Base-by-base conservation (phyloP, 2,888 invertebrate genomes). In the Kuschelorhynchus macadamiae region DNA sequence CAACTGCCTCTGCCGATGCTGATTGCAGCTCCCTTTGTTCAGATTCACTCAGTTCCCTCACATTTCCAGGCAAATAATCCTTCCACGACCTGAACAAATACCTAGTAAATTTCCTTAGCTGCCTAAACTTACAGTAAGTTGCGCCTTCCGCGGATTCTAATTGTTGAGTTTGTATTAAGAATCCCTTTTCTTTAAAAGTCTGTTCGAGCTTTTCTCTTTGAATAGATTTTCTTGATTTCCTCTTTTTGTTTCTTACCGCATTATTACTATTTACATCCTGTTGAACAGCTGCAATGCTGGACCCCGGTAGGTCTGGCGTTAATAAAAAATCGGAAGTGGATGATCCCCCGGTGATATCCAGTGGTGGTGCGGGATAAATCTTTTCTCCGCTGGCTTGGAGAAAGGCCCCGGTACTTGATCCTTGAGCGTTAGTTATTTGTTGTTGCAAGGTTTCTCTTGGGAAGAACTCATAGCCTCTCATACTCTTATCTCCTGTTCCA, bases 11-110 rank as follows among this genome's bases (percentile, higher is more conserved):
- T 50, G 68, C 47, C 30, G 41, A 59, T 50, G 68, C 47, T 36
- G 41, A 59, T 32, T 69, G 65, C 42, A 70, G 72, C 56, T 74
- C 74, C 16, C 68, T 68, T 47, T 75, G 75, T 56, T 80, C 81
- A 11, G 74, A 79, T 46, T 79, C 80, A 36, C 79, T 79, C 14
- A 80, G 59, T 50, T 83, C 84, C 18, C 79, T 76, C 36, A 84
- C 82, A 69, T 81, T 83, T 0, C 93, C 94, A 0, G 95, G 95
- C 33, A 96, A 86, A 80, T 96, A 95, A 80, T 96, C 95, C 83
- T 95, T 95, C 96, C 96, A 96, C 80, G 95, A 95, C 75, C 96
- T 87, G 78, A 96, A 95, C 71, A 96, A 85, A 80, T 96, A 96
- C 55, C 96, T 87, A 0, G 96, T 96, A 79, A 96, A 96, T 81